Conservation (phyloP, 2,797 vertebrate species). For the Gobionotothen gibberifrons region DNA sequence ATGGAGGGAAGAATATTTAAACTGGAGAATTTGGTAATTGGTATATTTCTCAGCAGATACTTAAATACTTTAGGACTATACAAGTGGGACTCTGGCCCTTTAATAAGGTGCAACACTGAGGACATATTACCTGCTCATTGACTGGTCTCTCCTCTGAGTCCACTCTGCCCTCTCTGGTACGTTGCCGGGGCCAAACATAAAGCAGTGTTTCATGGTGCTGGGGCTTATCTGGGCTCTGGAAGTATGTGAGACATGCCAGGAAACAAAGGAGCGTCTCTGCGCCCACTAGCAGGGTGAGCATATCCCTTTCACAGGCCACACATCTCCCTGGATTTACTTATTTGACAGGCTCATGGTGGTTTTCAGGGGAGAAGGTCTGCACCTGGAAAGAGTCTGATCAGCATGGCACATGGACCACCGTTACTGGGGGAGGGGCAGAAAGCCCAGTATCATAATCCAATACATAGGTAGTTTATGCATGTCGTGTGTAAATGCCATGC, state of each 20-base stretch:
- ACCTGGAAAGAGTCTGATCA: conserved; percentile 83
- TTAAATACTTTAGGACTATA: conserved; percentile 82
- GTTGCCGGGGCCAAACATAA: conserved; percentile 89
- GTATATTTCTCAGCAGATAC: conserved; percentile 83
- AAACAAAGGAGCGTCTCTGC: conserved; percentile 95
- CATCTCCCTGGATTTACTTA: conserved; percentile 92
- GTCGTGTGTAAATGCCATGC: neutral
- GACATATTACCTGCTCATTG: conserved; percentile 87
- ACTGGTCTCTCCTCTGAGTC: conserved; percentile 83
- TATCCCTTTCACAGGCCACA: conserved; percentile 95
- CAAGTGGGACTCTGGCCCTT: conserved; percentile 80
- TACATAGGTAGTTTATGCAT: neutral
- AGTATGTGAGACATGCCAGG: conserved; percentile 95
- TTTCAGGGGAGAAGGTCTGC: conserved; percentile 78
- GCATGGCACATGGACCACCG: conserved; percentile 58
- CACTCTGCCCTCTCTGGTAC: conserved; percentile 85
- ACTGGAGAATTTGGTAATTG: conserved; percentile 29
- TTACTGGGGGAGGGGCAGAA: conserved; percentile 26
- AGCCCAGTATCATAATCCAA: conserved; percentile 36
- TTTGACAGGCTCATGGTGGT: conserved; percentile 87
- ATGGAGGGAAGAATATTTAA: conserved; percentile 47
- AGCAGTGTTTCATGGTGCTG: conserved; percentile 90
- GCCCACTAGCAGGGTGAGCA: conserved; percentile 86
- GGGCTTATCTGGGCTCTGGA: conserved; percentile 93
- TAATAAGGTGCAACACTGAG: conserved; percentile 79